phyloP scores from a whole-genome alignment of 2,888 invertebrate genomes.

The Cryptocheilus praepositus region DNA sequence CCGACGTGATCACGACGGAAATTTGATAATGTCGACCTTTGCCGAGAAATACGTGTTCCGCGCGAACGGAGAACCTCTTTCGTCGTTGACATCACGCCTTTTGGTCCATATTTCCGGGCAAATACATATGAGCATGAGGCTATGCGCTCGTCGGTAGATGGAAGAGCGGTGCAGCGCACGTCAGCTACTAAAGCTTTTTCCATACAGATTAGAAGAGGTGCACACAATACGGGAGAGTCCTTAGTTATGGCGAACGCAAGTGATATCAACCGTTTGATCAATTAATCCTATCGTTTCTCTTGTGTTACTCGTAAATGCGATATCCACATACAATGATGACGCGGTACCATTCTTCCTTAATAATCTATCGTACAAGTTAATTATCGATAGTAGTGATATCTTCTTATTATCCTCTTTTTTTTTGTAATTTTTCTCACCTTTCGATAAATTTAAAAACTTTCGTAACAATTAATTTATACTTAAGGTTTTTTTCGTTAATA shows the following conservation, averaged over 20 bases:
- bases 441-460: conserved; percentile 72
- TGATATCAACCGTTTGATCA: conserved; percentile 40
- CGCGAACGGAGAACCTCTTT: not conserved
- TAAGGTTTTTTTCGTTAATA: conserved; percentile 69
- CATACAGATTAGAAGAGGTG: conserved; percentile 36
- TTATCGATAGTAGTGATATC: conserved; percentile 59
- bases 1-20: too few relatives aligned
- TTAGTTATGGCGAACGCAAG: conserved; percentile 45
- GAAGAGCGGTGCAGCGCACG: too few relatives aligned
- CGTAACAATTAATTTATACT: conserved; percentile 73
- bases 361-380: conserved; percentile 48
- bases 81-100: not conserved
- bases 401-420: conserved; percentile 38
- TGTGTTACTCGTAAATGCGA: conserved; percentile 37
- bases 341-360: conserved; percentile 37
- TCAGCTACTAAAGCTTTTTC: too few relatives aligned
- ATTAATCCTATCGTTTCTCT: conserved; percentile 55
- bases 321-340: conserved; percentile 42
- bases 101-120: too few relatives aligned
- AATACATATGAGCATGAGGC: conserved; percentile 19
- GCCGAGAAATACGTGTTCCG: too few relatives aligned
- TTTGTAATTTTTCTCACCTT: conserved; percentile 64
- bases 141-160: not conserved
- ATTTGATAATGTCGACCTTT: too few relatives aligned
- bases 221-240: conserved; percentile 37